Evolutionary conservation across 1,140 invertebrate species (phyloP).

Genomic region (Conus betulinus): DNA sequence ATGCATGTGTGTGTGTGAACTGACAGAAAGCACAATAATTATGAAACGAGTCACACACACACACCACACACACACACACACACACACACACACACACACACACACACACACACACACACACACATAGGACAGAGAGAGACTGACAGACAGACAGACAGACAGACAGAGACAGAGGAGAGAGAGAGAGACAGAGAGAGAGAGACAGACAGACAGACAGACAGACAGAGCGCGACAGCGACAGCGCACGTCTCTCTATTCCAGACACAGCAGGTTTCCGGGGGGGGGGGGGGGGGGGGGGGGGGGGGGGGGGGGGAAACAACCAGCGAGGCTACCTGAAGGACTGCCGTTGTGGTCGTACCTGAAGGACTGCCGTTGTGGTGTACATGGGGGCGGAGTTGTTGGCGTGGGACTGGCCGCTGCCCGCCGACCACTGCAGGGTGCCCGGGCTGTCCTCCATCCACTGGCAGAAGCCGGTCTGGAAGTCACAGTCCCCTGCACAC

Average conservation of each 20-base stretch:
- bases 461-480: constrained; percentile 53
- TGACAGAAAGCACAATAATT: too few species aligned
- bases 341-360: constrained; percentile 15
- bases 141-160: too few species aligned
- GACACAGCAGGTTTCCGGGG: background rate
- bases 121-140: too few species aligned
- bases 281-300: background rate
- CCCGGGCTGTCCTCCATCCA: constrained; percentile 47
- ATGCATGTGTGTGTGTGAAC: background rate
- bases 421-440: constrained; percentile 43
- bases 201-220: too few species aligned
- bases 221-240: too few species aligned
- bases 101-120: too few species aligned
- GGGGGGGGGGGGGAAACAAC: background rate
- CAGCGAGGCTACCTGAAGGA: background rate
- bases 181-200: too few species aligned
- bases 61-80: too few species aligned
- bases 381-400: constrained; percentile 41
- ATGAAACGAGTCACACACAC: too few species aligned
- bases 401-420: constrained; percentile 39
- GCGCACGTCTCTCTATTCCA: too few species aligned
- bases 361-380: constrained; percentile 52
- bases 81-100: too few species aligned
- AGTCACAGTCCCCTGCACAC: constrained; percentile 54
- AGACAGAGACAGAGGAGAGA: too few species aligned